These are phyloP conservation scores for Myotis myotis DNA, from an alignment of 2,797 vertebrate genomes.

Conservation along the genomic window DNA sequence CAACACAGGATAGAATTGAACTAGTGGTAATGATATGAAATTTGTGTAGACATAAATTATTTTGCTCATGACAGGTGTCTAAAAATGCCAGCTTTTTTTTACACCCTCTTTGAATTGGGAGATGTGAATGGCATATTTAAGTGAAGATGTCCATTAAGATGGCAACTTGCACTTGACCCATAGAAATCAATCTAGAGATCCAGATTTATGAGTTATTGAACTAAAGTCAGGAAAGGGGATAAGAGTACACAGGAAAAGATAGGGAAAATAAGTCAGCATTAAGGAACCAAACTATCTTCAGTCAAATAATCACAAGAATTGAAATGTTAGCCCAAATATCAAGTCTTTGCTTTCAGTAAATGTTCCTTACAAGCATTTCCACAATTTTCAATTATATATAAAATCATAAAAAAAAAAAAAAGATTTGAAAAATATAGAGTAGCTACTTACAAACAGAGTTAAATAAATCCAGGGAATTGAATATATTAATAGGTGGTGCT, in stretches of 20 bases:
- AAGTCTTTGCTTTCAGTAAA: neutral
- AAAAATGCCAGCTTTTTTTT: neutral
- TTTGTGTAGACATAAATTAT: neutral
- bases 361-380: neutral
- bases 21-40: neutral
- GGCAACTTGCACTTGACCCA: neutral
- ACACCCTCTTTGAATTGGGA: neutral
- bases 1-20: neutral
- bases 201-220: neutral
- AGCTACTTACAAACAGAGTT: neutral
- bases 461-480: neutral
- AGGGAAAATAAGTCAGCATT: neutral
- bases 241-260: neutral
- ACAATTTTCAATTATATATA: neutral
- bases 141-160: neutral
- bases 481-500: constrained; percentile 5
- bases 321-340: constrained; percentile 1
- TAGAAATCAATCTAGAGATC: neutral
- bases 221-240: neutral
- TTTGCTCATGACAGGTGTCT: neutral
- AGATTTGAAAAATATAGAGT: neutral
- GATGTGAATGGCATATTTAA: neutral
- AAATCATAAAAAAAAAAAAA: neutral
- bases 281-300: neutral
- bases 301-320: neutral